A percentile compares a stretch with the other conserved stretches of the same genome.
Conservation (phyloP, 2,888 invertebrate species). For the Tachina lurida region DNA sequence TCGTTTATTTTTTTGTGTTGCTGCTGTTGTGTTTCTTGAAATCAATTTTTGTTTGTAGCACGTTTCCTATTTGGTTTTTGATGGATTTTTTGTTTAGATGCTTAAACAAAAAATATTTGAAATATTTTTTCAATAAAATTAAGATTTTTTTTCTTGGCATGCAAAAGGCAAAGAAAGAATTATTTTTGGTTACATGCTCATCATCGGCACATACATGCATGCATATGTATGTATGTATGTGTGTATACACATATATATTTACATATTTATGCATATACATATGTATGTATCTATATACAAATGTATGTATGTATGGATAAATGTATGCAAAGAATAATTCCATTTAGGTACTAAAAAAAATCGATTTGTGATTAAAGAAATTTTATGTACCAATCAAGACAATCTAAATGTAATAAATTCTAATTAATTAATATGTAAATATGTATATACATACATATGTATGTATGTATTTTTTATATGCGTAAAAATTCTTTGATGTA, state of each 20-base stretch:
- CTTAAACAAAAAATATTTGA: constrained; percentile 38
- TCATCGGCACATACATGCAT: background rate
- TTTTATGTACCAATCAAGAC: background rate
- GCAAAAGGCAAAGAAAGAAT: background rate
- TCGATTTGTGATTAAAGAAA: background rate
- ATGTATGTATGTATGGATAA: background rate
- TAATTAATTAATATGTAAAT: no score
- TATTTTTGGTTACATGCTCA: constrained; percentile 2
- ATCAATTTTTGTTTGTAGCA: constrained; percentile 66
- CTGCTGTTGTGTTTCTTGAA: constrained; percentile 54
- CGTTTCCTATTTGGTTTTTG: constrained; percentile 67
- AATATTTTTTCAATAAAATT: constrained; percentile 37
- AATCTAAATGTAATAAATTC: background rate
- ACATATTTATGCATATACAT: background rate
- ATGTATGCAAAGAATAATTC: background rate
- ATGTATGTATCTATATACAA: no score
- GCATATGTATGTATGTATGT: background rate
- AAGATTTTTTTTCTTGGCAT: background rate
- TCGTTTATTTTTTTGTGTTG: constrained; percentile 53
- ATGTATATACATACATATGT: no score
- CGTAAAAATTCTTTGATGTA: no score
- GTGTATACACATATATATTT: background rate
- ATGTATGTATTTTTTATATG: no score
- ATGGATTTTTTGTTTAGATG: background rate
- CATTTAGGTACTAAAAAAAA: no score